Conservation (phyloP, 2,113 vertebrate species). For the Tupaia chinensis region DNA sequence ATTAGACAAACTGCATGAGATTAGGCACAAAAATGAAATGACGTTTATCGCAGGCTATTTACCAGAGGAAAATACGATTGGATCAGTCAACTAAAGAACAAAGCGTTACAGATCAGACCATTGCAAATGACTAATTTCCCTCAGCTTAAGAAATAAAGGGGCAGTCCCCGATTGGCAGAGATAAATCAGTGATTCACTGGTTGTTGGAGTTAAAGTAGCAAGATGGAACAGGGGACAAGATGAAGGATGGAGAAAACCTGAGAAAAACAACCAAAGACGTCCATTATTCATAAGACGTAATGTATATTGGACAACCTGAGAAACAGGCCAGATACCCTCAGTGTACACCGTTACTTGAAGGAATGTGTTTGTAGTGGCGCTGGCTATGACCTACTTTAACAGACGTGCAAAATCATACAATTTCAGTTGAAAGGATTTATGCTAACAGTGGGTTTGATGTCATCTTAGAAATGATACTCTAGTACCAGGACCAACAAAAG, state of each 20-base stretch:
- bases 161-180: neutral
- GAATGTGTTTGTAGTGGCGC: neutral
- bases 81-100: no score
- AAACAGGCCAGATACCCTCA: neutral
- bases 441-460: neutral
- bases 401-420: neutral
- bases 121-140: constrained; percentile 36
- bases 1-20: no score
- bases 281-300: neutral
- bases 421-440: neutral
- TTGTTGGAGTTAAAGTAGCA: neutral
- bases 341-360: neutral
- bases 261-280: neutral
- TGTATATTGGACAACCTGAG: neutral
- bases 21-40: no score
- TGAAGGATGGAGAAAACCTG: neutral
- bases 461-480: neutral
- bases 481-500: no score
- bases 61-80: no score
- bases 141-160: constrained; percentile 17
- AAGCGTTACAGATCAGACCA: constrained; percentile 19
- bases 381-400: neutral
- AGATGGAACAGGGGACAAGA: neutral
- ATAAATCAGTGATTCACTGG: neutral
- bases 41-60: no score